Base-by-base conservation (phyloP, 2,888 invertebrate genomes). In the Antitype chi region DNA sequence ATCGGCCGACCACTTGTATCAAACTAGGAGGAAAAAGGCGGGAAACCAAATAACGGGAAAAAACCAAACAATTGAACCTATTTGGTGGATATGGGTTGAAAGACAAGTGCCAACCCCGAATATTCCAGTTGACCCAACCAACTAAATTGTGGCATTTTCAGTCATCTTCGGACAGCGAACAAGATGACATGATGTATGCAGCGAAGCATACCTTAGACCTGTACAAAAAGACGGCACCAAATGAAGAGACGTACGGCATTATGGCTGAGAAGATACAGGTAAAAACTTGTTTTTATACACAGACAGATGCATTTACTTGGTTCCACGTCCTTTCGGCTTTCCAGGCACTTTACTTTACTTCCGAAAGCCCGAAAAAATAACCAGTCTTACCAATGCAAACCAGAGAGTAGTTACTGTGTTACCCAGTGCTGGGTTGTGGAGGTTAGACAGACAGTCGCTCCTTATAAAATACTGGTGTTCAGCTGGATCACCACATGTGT, bases 221-320 rank as follows among this genome's bases (percentile, higher is more conserved):
- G n/a, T 94, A 93, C 71, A 80, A 81, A 2, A 84, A 88, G 55
- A 84, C 88, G 0, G 71, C 76, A 17, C 89, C 91, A 2, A 76
- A 80, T 1, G 69, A 85, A 7, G 76, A 85, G 11, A 80, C 87
- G 0, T 90, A 88, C 32, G 38, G 80, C 5, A 78, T 74, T 5
- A 87, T 89, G 70, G 88, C 90, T 3, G 53, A 68, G 0, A 92
- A 87, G 76, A 89, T 93, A 77, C 90, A 93, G 88, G 94, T 92
- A 68, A 38, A 28, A 49, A 23, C 25, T 38, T n/a, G 1, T 28
- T 53, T 53, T 62, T 7, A 43, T n/a, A 9, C 2, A 23, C 9
- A 17, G 47, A 49, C 15, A 32, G 66, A 52, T 43, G 9, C 5
- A 43, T n/a, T 25, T 7, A 25, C 55, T 43, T 43, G 13, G 38